Percentiles rank a stretch among this genome's conserved stretches.
Conservation (phyloP, 2,888 invertebrate genomes). For the Brachyptera risi region DNA sequence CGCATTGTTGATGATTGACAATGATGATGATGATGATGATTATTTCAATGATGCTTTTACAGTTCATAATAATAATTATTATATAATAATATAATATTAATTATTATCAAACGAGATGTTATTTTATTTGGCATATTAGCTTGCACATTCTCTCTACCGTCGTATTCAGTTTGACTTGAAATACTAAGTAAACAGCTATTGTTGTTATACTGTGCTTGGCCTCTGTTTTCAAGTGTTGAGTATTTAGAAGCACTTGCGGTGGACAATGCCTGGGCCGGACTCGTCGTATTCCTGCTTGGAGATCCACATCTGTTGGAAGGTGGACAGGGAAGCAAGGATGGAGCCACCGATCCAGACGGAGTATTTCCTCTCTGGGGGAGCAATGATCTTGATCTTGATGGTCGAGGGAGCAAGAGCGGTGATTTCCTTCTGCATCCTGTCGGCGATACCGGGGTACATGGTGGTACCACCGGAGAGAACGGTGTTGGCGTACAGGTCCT, state of each 20-base stretch:
- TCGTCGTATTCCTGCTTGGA: conserved; percentile 88
- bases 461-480: conserved; percentile 88
- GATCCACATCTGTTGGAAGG: conserved; percentile 92
- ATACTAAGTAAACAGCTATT: not conserved
- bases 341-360: conserved; percentile 90
- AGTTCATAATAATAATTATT: conserved; percentile 9
- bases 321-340: conserved; percentile 82
- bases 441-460: conserved; percentile 87
- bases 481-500: conserved; percentile 90
- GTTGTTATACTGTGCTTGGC: not conserved
- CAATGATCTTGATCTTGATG: conserved; percentile 94
- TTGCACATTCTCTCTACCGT: not conserved
- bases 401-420: conserved; percentile 85
- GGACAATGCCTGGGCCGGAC: conserved; percentile 72
- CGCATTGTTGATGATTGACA: not conserved
- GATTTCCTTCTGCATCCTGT: conserved; percentile 88
- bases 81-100: conserved; percentile 8
- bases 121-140: conserved; percentile 3
- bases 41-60: conserved; percentile 7
- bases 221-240: not conserved
- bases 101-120: conserved; percentile 17
- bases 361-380: conserved; percentile 86
- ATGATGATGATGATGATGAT: conserved; percentile 18
- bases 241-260: conserved; percentile 67
- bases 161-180: not conserved